These are phyloP conservation scores for Abramis brama DNA, from an alignment of 2,113 vertebrate species.

Conservation along the genomic window DNA sequence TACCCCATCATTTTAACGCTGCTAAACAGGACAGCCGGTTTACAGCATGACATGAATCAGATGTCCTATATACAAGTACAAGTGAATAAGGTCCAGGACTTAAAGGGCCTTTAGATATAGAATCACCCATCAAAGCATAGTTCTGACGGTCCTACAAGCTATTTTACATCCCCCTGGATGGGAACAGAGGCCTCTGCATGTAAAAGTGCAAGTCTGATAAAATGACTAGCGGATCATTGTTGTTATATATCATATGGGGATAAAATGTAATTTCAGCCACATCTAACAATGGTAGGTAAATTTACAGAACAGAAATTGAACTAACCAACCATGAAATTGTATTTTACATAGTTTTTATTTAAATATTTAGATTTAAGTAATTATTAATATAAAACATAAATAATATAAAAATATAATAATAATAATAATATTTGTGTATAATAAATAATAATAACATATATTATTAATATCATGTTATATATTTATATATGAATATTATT, in stretches of 20 bases:
- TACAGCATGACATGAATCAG: slow-evolving; percentile 7
- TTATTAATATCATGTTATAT: no score
- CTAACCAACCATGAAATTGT: not conserved
- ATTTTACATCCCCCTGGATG: not conserved
- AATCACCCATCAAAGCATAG: not conserved
- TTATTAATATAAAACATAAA: no score
- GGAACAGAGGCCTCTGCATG: not conserved
- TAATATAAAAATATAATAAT: no score
- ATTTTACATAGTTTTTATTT: not conserved
- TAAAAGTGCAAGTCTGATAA: not conserved
- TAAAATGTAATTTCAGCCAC: not conserved
- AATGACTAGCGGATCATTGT: not conserved
- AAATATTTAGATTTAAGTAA: not conserved
- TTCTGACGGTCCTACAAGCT: not conserved
- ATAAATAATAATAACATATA: no score
- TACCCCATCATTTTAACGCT: slow-evolving; percentile 11
- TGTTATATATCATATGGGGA: not conserved
- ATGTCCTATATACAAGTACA: slow-evolving; percentile 25
- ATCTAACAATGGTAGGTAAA: not conserved
- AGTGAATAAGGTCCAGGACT: not conserved
- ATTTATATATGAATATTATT: no score
- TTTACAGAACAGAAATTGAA: not conserved
- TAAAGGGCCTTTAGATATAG: not conserved
- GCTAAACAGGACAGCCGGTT: slow-evolving; percentile 46
- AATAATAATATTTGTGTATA: no score